Evolutionary conservation across 1,140 invertebrate genomes (phyloP), one percentile per base, ranked within the genome.

Genomic region (Forficula auricularia): DNA sequence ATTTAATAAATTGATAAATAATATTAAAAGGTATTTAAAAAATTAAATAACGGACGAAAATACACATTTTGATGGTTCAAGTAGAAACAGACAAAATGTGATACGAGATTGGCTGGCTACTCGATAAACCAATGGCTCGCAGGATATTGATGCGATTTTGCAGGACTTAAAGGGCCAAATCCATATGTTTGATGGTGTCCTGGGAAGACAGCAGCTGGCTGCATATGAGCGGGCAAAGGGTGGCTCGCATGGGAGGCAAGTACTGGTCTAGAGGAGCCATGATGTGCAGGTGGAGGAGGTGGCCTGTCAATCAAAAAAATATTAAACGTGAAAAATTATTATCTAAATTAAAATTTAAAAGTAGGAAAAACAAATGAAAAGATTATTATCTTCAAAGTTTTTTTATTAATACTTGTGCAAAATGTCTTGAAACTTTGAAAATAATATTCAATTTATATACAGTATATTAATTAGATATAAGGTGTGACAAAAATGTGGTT

Each of bases 161-260:
- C 75, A 38, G 79, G 80, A 55, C 78, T 81, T 38, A 82, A 63
- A 13, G 77, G 75, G 8, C 70, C 69, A 56, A 77, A 73, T 35
- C 75, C 73, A 52, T 78, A 75, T 48, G 67, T 70, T 54, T 73
- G 72, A 42, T 72, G 66, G 50, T 76, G 75, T 18, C 72, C 66
- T 45, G 71, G 74, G 53, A 80, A 77, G 14, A 69, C 67, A 39
- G 68, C 65, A 30, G 65, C 58, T n/a, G 64, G 62, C 60, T 85
- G 83, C 63, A 87, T 75, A 60, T 88, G 84, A 7, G 84, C 83
- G 44, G 84, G 84, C 51, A 86, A 62, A 41, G 83, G 83, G 57
- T 87, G 82, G 42, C 73, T 68, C 40, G 78, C 66, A 56, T 73
- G 71, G 40, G 72, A 70, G n/a, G 78, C 71, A 50, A 82, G 59